Percentiles rank a stretch among this genome's conserved stretches.
phyloP scores from a whole-genome alignment of 2,113 vertebrate species.

The Chaetura pelagica region DNA sequence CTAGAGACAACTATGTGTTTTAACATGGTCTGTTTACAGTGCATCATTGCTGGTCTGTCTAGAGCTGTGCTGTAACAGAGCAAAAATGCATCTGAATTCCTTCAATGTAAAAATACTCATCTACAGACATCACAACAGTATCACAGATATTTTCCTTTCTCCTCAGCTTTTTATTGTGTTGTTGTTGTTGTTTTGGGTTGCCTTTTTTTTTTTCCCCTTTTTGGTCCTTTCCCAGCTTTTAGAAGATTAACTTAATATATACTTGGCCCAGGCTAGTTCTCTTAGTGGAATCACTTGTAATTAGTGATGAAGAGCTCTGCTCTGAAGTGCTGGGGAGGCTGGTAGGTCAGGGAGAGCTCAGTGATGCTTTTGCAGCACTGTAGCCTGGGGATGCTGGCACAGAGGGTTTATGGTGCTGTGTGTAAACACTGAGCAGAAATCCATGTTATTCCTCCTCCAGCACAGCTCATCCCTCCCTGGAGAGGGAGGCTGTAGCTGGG shows the following conservation, averaged over 20 bases:
- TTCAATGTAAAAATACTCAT: slow-evolving; percentile 76
- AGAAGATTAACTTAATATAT: slow-evolving; percentile 40
- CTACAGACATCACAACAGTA: slow-evolving; percentile 71
- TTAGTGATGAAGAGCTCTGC: background rate
- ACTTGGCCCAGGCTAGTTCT: slow-evolving; percentile 26
- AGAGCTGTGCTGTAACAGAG: slow-evolving; percentile 71
- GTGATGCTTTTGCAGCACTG: rapidly evolving
- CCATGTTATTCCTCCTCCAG: background rate
- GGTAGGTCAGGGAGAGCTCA: background rate
- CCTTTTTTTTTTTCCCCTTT: background rate
- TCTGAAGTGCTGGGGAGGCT: background rate
- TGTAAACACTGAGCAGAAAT: background rate
- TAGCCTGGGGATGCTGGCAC: background rate
- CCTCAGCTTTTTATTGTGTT: slow-evolving; percentile 23
- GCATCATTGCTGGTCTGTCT: slow-evolving; percentile 69
- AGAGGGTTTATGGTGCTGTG: background rate
- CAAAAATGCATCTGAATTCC: slow-evolving; percentile 82
- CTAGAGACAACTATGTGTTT: slow-evolving; percentile 75
- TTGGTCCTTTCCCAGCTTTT: slow-evolving; percentile 63
- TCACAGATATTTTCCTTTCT: slow-evolving; percentile 54
- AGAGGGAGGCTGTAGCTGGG: background rate
- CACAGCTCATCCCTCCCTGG: background rate
- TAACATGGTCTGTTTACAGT: slow-evolving; percentile 81
- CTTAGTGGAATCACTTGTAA: background rate
- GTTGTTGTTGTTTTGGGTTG: slow-evolving; percentile 35